phyloP scores from a whole-genome alignment of 2,113 vertebrate species.

The Scopus umbretta region DNA sequence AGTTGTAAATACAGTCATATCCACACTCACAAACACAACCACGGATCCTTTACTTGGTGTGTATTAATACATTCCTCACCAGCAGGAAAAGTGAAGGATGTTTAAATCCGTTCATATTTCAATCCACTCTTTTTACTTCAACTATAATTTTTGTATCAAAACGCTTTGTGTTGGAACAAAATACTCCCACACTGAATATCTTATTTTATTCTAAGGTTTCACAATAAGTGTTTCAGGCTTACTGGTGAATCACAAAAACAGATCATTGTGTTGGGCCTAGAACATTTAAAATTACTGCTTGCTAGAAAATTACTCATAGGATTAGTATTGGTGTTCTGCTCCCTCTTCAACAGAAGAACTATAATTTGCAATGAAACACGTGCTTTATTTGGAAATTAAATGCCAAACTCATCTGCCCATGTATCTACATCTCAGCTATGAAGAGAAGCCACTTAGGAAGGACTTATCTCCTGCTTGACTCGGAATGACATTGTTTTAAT shows the following conservation, averaged over 20 bases:
- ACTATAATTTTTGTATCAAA: conserved; percentile 69
- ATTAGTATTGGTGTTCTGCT: conserved; percentile 50
- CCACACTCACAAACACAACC: not conserved
- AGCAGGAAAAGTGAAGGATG: not conserved
- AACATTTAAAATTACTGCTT: conserved; percentile 69
- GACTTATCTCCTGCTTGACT: not conserved
- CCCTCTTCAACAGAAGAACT: conserved; percentile 28
- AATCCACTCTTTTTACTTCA: conserved; percentile 32
- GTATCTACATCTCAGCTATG: not conserved
- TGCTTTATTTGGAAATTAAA: conserved; percentile 29
- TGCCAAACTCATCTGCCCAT: not conserved
- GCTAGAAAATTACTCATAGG: conserved; percentile 46
- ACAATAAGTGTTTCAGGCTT: conserved; percentile 62
- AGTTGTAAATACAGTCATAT: not conserved
- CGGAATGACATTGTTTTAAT: not conserved
- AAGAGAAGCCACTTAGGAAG: not conserved
- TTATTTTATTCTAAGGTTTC: conserved; percentile 63
- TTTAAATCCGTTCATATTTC: conserved; percentile 42
- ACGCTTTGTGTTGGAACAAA: conserved; percentile 60
- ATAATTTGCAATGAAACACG: conserved; percentile 45
- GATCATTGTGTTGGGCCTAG: conserved; percentile 70
- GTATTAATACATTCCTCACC: not conserved
- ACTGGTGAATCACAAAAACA: conserved; percentile 69
- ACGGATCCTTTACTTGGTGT: not conserved
- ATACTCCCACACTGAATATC: conserved; percentile 62